phyloP scores from a whole-genome alignment of 2,113 vertebrate genomes.

The Pimephales promelas region DNA sequence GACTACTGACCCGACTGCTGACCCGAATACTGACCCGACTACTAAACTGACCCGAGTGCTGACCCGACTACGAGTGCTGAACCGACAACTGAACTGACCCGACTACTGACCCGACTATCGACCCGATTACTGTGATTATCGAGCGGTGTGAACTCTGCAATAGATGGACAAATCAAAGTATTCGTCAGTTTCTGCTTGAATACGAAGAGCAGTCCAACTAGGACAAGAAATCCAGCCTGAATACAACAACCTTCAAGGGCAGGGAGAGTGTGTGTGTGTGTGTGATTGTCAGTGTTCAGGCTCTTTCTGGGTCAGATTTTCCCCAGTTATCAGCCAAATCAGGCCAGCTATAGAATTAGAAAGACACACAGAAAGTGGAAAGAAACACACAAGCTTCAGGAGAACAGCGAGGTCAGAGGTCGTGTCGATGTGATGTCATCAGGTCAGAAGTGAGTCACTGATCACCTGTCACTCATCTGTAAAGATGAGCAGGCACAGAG shows the following conservation, averaged over 20 bases:
- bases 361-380: conserved; percentile 3
- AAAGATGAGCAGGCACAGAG: not conserved
- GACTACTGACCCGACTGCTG: no score
- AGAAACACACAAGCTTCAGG: not conserved
- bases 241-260: conserved; percentile 74
- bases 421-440: not conserved
- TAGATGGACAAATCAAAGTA: not conserved
- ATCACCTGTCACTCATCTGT: not conserved
- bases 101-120: no score
- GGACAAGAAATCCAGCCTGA: conserved; percentile 69
- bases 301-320: conserved; percentile 73
- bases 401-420: not conserved
- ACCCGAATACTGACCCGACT: no score
- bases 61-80: no score
- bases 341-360: conserved; percentile 65
- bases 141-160: no score
- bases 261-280: conserved; percentile 2
- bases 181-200: not conserved
- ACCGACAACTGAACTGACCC: no score
- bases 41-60: no score
- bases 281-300: not conserved
- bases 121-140: no score
- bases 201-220: conserved; percentile 22
- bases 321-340: conserved; percentile 66
- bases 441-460: no score